These are phyloP conservation scores for Phymatocera aterrima DNA, from an alignment of 2,888 invertebrate genomes.

Conservation along the genomic window DNA sequence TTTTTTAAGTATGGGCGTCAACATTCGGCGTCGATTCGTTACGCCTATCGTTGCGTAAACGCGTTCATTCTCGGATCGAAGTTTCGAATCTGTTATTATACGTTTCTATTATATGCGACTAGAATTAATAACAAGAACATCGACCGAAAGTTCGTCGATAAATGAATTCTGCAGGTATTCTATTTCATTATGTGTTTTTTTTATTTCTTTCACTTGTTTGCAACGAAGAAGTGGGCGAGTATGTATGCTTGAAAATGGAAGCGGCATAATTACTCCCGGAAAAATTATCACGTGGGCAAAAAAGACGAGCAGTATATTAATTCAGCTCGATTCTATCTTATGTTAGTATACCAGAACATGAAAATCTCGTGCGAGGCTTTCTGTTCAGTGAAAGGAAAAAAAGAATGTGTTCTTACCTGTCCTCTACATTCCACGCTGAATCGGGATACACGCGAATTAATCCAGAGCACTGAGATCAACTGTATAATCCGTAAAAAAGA, in stretches of 20 bases:
- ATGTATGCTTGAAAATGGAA: no score
- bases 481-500: background rate
- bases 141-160: background rate
- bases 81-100: background rate
- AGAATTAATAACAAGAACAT: background rate
- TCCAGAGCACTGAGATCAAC: constrained; percentile 34
- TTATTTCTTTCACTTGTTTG: background rate
- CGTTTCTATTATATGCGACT: background rate
- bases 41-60: background rate
- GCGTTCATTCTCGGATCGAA: background rate
- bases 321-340: no score
- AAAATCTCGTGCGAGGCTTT: background rate
- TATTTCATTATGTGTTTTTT: background rate
- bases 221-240: background rate
- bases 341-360: no score
- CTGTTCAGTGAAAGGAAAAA: background rate
- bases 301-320: no score
- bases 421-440: constrained; percentile 25
- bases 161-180: background rate
- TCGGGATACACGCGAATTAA: constrained; percentile 29
- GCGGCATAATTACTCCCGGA: no score
- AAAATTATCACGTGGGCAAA: no score
- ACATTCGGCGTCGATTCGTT: background rate
- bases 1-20: background rate
- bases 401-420: constrained; percentile 16